Base-by-base conservation (phyloP, 2,888 invertebrate species). In the Zaprionus obscuricornis region DNA sequence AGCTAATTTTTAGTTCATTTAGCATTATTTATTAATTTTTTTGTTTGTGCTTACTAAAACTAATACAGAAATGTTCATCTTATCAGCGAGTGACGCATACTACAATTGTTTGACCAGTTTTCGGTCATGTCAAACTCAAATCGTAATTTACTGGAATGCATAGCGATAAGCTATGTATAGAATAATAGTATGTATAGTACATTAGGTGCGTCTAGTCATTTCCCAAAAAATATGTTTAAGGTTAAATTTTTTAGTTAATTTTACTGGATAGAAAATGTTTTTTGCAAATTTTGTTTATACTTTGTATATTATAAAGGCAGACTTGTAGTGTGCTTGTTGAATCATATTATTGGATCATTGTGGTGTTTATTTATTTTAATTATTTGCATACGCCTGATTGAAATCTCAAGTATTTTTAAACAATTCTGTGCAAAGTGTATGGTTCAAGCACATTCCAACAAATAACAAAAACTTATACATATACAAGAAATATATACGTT, bases 1-100 rank as follows among this genome's bases (percentile, higher is more conserved):
- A n/a, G n/a, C n/a, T n/a, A n/a, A n/a, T n/a, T n/a, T n/a, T n/a
- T n/a, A n/a, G n/a, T n/a, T n/a, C n/a, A n/a, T n/a, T n/a, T n/a
- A n/a, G n/a, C n/a, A n/a, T n/a, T n/a, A n/a, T n/a, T n/a, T n/a
- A n/a, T n/a, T n/a, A n/a, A n/a, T n/a, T n/a, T n/a, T n/a, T n/a
- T n/a, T n/a, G n/a, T n/a, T n/a, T n/a, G n/a, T n/a, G n/a, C n/a
- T n/a, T n/a, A n/a, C n/a, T n/a, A n/a, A n/a, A n/a, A n/a, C n/a
- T n/a, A n/a, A n/a, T n/a, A n/a, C n/a, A n/a, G n/a, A n/a, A n/a
- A n/a, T n/a, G n/a, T n/a, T n/a, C n/a, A n/a, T 43, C 39, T 68
- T 68, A 62, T 69, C 64, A 69, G 34, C 36, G 22, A 22, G 75
- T 78, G 79, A 78, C 75, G 73, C 72, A 78, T 71, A 51, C 33